Conservation (phyloP, 2,113 vertebrate species). For the Neotragus pygmaeus region DNA sequence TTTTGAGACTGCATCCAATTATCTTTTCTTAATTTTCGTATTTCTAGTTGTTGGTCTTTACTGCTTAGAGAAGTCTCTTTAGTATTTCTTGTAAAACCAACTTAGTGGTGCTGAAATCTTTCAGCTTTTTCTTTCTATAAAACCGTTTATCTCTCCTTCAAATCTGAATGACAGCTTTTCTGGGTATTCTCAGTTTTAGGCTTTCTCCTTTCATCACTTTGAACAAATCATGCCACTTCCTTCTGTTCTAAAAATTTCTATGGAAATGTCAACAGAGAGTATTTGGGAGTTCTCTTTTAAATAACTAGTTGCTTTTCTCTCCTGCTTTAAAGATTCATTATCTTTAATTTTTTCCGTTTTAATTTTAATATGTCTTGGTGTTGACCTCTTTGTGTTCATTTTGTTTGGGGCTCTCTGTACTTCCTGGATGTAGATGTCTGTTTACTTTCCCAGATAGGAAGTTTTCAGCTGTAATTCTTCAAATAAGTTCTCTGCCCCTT, state of each 20-base stretch:
- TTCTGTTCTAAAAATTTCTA: not conserved
- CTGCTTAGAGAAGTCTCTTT: not conserved
- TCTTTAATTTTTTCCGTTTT: not conserved
- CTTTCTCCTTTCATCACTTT: not conserved
- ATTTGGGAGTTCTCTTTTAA: not conserved
- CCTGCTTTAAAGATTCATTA: not conserved
- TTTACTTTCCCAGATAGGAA: not conserved
- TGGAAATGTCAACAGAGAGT: not conserved
- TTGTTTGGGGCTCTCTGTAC: not conserved
- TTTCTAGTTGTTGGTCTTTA: not conserved
- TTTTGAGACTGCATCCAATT: not conserved
- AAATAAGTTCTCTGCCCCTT: not conserved
- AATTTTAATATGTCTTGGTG: not conserved
- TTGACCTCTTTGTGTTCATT: not conserved
- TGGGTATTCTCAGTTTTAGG: not conserved
- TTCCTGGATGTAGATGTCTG: not conserved
- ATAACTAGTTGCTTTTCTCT: not conserved
- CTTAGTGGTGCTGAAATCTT: not conserved
- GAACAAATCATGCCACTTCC: not conserved
- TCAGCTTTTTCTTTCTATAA: not conserved
- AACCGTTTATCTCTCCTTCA: not conserved
- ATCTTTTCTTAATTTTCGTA: not conserved
- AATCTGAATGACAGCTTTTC: not conserved
- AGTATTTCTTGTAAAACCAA: not conserved
- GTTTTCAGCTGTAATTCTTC: not conserved